phyloP scores from a whole-genome alignment of 1,140 invertebrate species.

The Macrocentrus cingulum region DNA sequence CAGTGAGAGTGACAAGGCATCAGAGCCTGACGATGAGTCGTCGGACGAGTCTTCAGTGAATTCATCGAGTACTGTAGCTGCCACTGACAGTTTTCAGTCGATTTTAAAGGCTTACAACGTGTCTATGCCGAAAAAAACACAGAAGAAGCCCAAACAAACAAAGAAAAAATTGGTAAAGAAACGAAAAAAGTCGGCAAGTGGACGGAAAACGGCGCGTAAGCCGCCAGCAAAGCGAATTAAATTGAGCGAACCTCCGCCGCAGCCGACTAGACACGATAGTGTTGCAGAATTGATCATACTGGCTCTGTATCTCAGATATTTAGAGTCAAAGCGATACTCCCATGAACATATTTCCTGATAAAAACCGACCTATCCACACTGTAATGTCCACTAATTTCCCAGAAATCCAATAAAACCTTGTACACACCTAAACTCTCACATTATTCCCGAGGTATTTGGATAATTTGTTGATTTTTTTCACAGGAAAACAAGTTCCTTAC shows the following conservation, averaged over 20 bases:
- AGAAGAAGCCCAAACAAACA: neutral
- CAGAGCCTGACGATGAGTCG: neutral
- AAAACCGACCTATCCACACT: too few relatives aligned
- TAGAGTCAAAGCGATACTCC: conserved; percentile 33
- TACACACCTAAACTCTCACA: neutral
- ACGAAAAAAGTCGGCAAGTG: conserved; percentile 21
- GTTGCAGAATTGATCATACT: conserved; percentile 42
- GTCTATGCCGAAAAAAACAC: neutral
- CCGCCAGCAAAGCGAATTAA: neutral
- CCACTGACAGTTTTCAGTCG: conserved; percentile 8
- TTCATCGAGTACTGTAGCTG: neutral
- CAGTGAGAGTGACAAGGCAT: neutral
- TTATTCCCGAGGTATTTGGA: neutral
- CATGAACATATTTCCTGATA: neutral
- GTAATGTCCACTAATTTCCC: neutral
- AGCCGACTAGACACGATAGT: conserved; percentile 12
- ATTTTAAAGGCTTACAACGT: conserved; percentile 11
- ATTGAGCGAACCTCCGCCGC: conserved; percentile 7
- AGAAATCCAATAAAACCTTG: conserved; percentile 11
- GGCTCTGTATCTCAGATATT: conserved; percentile 40
- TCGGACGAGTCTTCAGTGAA: neutral
- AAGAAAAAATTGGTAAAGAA: conserved; percentile 11
- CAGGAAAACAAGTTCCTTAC: conserved; percentile 59
- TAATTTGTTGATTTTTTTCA: conserved; percentile 6
- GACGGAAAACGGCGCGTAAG: conserved; percentile 9